Evolutionary conservation across 2,113 vertebrate genomes (phyloP).

Genomic region (Acanthisitta chloris): DNA sequence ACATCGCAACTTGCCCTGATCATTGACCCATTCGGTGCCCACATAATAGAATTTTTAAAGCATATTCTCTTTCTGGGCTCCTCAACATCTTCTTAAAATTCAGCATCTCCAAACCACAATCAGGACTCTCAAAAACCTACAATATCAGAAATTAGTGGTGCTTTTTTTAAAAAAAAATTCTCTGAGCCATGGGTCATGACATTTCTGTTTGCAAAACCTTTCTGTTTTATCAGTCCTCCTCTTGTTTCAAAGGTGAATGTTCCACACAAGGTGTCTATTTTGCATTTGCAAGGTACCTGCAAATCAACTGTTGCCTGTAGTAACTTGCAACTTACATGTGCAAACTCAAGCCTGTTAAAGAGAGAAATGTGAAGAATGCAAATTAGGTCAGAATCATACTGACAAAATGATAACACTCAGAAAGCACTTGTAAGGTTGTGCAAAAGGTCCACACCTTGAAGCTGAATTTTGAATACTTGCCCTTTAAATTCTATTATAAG

Average conservation of each 20-base stretch:
- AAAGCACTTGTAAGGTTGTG: slow-evolving; percentile 20
- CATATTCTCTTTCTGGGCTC: not conserved
- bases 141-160: not conserved
- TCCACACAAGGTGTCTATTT: not conserved
- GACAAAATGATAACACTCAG: not conserved
- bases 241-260: not conserved
- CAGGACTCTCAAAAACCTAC: not conserved
- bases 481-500: slow-evolving; percentile 48
- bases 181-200: not conserved
- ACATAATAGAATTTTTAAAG: not conserved
- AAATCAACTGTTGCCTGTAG: not conserved
- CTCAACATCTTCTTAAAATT: not conserved
- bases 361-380: not conserved
- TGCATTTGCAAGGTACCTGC: not conserved
- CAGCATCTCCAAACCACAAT: not conserved
- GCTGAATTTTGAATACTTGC: slow-evolving; percentile 28
- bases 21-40: not conserved
- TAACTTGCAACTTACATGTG: not conserved
- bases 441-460: slow-evolving; percentile 25
- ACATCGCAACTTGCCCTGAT: not conserved
- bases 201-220: not conserved
- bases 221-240: not conserved
- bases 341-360: not conserved
- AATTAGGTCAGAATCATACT: not conserved
- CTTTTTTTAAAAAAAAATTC: not conserved